Percentiles rank a stretch among this genome's conserved stretches.
phyloP scores from a whole-genome alignment of 2,113 vertebrate genomes.

The Telmatochromis sp. region DNA sequence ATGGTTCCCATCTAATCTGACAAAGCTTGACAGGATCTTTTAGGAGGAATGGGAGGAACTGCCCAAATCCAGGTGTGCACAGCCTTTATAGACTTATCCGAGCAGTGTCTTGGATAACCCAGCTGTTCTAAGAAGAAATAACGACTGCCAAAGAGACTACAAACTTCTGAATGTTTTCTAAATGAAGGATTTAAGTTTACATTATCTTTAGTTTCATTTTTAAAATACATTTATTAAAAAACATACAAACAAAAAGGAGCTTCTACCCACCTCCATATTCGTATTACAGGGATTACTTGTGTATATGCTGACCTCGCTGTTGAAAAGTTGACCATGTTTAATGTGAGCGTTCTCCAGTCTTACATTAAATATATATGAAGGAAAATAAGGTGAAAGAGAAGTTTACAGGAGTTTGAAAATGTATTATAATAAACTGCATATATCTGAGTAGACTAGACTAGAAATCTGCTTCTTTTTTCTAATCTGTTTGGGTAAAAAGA shows the following conservation, averaged over 20 bases:
- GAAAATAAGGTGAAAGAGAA: neutral
- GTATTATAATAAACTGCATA: neutral
- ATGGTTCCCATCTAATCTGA: neutral
- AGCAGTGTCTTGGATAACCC: neutral
- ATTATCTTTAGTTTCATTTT: neutral
- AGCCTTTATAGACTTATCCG: neutral
- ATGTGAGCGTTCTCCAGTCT: neutral
- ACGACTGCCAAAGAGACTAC: neutral
- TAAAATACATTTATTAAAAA: neutral
- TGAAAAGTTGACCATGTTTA: neutral
- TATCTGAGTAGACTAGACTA: neutral
- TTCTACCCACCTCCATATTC: neutral
- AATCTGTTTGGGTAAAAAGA: neutral
- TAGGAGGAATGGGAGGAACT: neutral
- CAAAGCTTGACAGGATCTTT: neutral
- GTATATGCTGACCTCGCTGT: neutral
- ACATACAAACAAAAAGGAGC: neutral
- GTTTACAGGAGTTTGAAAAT: neutral
- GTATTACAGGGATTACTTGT: neutral
- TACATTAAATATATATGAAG: neutral
- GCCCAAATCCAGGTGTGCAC: neutral
- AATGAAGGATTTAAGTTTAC: neutral
- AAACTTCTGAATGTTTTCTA: fast-evolving
- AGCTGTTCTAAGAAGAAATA: neutral
- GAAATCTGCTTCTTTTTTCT: neutral